A percentile compares a stretch with the other conserved stretches of the same genome.
phyloP scores from a whole-genome alignment of 2,888 invertebrate genomes.

The Andrena dorsata region DNA sequence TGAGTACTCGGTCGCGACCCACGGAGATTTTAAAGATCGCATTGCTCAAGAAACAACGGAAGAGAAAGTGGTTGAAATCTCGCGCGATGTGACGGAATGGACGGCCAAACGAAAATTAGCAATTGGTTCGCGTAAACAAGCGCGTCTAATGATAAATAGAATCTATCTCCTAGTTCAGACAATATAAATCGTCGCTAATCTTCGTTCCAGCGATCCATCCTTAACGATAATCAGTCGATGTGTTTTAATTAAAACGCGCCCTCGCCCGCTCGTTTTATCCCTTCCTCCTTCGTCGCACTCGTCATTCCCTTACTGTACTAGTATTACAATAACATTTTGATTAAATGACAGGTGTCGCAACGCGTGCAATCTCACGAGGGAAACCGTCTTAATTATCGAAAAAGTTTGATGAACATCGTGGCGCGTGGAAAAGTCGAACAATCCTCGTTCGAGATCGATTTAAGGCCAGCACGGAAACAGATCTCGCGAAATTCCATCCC shows the following conservation, averaged over 20 bases:
- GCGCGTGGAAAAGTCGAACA: conserved; percentile 64
- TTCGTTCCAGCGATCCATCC: conserved; percentile 67
- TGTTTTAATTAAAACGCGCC: conserved; percentile 59
- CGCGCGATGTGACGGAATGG: conserved; percentile 58
- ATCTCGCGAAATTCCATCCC: not conserved
- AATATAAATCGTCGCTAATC: conserved; percentile 62
- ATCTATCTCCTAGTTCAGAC: conserved; percentile 38
- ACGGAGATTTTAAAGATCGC: conserved; percentile 25
- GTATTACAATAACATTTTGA: conserved; percentile 73
- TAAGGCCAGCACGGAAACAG: conserved; percentile 51
- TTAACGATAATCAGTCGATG: conserved; percentile 73
- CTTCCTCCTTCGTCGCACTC: not conserved
- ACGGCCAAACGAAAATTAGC: conserved; percentile 69
- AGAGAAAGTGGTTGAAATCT: conserved; percentile 42
- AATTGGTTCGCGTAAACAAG: conserved; percentile 30
- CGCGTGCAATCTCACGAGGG: conserved; percentile 74
- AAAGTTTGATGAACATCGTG: conserved; percentile 66
- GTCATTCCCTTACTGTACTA: conserved; percentile 50
- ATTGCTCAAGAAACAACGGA: conserved; percentile 39
- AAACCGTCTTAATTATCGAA: conserved; percentile 71
- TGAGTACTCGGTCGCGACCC: conserved; percentile 33
- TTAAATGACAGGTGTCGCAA: conserved; percentile 66
- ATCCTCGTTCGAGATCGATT: conserved; percentile 63
- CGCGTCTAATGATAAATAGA: conserved; percentile 41
- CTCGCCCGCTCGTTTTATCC: conserved; percentile 25